A percentile compares a stretch with the other conserved stretches of the same genome.
phyloP scores from a whole-genome alignment of 2,797 vertebrate species.

The Botia kubotai region DNA sequence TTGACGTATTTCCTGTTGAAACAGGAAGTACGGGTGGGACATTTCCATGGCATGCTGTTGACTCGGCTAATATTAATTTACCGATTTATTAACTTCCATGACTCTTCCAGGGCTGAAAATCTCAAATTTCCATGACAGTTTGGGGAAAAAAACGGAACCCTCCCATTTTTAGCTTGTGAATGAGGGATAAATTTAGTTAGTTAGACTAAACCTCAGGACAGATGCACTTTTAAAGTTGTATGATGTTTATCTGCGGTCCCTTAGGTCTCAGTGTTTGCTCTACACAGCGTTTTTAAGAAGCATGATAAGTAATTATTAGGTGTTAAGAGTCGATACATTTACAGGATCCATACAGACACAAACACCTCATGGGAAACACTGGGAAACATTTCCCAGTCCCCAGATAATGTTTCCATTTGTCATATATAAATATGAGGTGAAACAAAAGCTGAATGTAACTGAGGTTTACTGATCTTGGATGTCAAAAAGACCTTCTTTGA shows the following conservation, averaged over 20 bases:
- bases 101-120: background rate
- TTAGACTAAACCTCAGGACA: conserved; percentile 22
- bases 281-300: background rate
- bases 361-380: too few species aligned
- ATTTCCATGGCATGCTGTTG: background rate
- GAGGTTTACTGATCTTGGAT: background rate
- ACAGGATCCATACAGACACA: conserved; percentile 23
- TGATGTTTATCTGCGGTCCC: conserved; percentile 5
- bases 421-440: conserved; percentile 21
- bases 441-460: background rate
- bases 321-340: conserved; percentile 22
- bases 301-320: conserved; percentile 32
- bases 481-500: background rate
- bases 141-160: background rate
- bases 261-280: conserved; percentile 7
- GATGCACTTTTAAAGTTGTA: conserved; percentile 33
- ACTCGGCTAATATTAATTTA: too few species aligned
- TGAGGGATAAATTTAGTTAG: background rate
- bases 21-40: background rate
- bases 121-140: background rate
- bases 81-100: background rate
- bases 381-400: conserved; percentile 25
- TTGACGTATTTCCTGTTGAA: background rate
- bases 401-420: conserved; percentile 11
- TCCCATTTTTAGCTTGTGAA: conserved; percentile 18